Evolutionary conservation across 1,140 invertebrate species (phyloP), one percentile per base, ranked within the genome.

Genomic region (Lordiphosa stackelbergi): DNA sequence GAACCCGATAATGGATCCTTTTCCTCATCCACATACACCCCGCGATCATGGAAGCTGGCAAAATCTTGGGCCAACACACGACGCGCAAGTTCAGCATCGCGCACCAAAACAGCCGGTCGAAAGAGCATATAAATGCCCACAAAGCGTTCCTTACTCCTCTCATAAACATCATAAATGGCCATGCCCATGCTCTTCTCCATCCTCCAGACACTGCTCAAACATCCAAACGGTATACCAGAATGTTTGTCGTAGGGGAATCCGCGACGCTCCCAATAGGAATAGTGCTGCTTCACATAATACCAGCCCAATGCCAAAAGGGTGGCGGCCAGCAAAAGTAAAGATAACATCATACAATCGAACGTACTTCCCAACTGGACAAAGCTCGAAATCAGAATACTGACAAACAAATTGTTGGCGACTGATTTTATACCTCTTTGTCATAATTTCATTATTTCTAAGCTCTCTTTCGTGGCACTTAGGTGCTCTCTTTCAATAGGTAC

Each of bases 41-140:
- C 83, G n/a, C 88, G 78, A 56, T 89, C 87, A 36, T 87, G 77
- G 36, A 89, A 89, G 47, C 78, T 73, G 0, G 64, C 42, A 43
- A 89, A 89, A 66, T 90, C 89, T 42, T 87, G 87, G 4, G 88
- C 70, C 5, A 90, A 49, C 4, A 90, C 85, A 6, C 72, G 73
- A 28, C 88, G 88, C 3, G 89, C 87, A 11, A 90, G 59, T 10
- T 79, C 72, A 1, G 87, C 88, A 64, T 91, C 90, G 0, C 88
- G 84, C 0, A 90, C 13, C 8, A 90, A 13, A 0, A 91, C 51
- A 4, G 47, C 74, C 0, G 89, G 89, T 13, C 81, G 84, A 16
- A 79, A 87, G n/a, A 87, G 72, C 52, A 85, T 12, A 48, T 85
- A 87, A 7, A 85, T 69, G 12, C 86, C 86, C 11, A 87, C 10